Base-by-base conservation (phyloP, 2,797 vertebrate species). In the Argya squamiceps region DNA sequence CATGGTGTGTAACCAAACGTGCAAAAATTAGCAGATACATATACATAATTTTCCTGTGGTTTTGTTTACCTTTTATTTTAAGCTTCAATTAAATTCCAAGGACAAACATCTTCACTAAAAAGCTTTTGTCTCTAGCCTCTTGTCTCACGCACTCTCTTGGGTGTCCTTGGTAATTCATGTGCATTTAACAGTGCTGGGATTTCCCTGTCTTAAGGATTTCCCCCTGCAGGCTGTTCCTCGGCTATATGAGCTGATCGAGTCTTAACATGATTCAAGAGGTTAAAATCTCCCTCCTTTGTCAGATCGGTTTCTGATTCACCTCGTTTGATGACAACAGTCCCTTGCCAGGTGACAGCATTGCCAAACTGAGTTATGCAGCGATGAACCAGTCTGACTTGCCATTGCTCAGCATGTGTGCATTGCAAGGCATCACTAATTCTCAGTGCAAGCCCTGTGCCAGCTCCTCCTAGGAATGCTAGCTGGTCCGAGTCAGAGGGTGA, bases 311-410 rank as follows among this genome's bases (percentile, higher is more conserved):
- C 80, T 93, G 80, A 94, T 91, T 93, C 74, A 93, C n/a, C 52
- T 41, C 9, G 2, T 56, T 67, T 67, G 71, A 93, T 30, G 74
- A 82, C 15, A 18, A 19, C 56, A 80, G 73, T 30, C 52, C 34
- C 49, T 74, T 82, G 52, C 83, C 84, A 84, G 88, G 59, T 92
- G 83, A 90, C 74, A 65, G 58, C 37, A 60, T 83, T 96, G 78
- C 86, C 84, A 83, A 80, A 87, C 41, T 21, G 30, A 80, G 47
- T 64, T 82, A 36, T 39, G 65, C 76, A 64, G 83, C 0, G 0
- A 75, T 64, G 56, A 97, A 93, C 92, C 63, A 89, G 91, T 94
- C 82, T 80, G 88, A 79, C 86, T 82, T 65, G 86, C 91, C 78
- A 53, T 90, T 75, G 85, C 76, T 90, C 69, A 78, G 89, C 85